Evolutionary conservation across 2,797 vertebrate genomes (phyloP), one percentile per base, ranked within the genome.

Genomic region (Carapus acus): DNA sequence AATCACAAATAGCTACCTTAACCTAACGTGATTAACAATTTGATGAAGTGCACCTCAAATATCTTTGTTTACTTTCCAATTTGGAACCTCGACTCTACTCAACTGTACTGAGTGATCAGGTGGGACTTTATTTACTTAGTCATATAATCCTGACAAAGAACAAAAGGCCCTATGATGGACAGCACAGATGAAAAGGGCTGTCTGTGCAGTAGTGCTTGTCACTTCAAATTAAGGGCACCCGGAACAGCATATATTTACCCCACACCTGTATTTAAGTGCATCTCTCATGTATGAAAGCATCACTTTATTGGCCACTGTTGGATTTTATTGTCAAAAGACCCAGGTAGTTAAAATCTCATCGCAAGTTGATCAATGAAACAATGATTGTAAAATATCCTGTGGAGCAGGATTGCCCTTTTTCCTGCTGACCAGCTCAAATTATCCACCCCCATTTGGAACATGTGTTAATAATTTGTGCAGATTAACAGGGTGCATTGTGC

Each of bases 121-220:
- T 73, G 71, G 65, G 79, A 80, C 78, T 76, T 73, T 80, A 75
- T 83, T 83, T 80, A 63, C 71, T 79, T 86, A 85, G 85, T 86
- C 81, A 83, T 71, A 66, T 55, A 64, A 69, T 53, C 64, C 81
- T 75, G 69, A 1, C 23, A 83, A 82, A 67, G 54, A 9, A 49
- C 62, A 31, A 48, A 54, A 61, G 73, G 24, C 73, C 67, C 71
- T 69, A 59, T 79, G 67, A 83, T 67, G 72, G 77, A 71, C 69
- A 71, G 51, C 65, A 0, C 50, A 45, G 52, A 65, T 34, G 53
- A 50, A 71, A n/a, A n/a, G n/a, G n/a, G 69, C 76, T 80, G 83
- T 84, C 83, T 73, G 42, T 1, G 9, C 23, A 67, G 84, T 84
- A 86, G 85, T 85, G 78, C 67, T 62, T 54, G 27, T 24, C 62